These are phyloP conservation scores for Alauda arvensis DNA, from an alignment of 2,797 vertebrate genomes.

Conservation along the genomic window DNA sequence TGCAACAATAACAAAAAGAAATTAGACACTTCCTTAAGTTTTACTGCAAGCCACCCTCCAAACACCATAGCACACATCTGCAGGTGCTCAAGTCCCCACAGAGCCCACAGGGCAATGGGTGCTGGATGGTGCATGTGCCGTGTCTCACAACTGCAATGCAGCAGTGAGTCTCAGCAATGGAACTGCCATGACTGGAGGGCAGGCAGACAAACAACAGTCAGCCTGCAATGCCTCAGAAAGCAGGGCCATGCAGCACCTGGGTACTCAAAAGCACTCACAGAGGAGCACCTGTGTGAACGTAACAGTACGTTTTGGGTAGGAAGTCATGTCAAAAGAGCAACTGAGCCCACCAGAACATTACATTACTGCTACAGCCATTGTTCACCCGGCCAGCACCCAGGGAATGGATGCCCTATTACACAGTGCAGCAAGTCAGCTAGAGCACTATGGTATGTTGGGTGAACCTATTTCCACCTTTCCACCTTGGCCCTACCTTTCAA, in stretches of 20 bases:
- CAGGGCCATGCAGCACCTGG: neutral
- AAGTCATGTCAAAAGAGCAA: neutral
- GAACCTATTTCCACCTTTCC: neutral
- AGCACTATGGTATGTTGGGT: neutral
- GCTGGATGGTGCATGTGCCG: neutral
- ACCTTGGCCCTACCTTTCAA: neutral
- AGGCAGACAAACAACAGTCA: neutral
- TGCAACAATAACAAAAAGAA: conserved; percentile 51
- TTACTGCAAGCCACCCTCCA: neutral
- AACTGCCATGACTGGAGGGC: neutral
- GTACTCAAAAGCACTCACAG: neutral
- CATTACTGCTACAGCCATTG: neutral
- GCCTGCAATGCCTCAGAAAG: neutral
- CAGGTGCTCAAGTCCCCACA: neutral
- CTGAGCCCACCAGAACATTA: neutral
- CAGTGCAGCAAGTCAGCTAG: neutral
- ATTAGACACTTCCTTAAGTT: neutral
- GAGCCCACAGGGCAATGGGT: neutral
- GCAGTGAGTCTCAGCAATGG: neutral
- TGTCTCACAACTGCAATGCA: neutral
- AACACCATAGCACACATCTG: neutral
- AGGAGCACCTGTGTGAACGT: neutral
- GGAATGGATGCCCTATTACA: neutral
- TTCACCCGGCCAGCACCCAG: neutral
- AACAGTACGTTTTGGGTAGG: neutral